These are phyloP conservation scores for Hirtodrosophila trivittata DNA, from an alignment of 2,888 invertebrate genomes.

Conservation along the genomic window DNA sequence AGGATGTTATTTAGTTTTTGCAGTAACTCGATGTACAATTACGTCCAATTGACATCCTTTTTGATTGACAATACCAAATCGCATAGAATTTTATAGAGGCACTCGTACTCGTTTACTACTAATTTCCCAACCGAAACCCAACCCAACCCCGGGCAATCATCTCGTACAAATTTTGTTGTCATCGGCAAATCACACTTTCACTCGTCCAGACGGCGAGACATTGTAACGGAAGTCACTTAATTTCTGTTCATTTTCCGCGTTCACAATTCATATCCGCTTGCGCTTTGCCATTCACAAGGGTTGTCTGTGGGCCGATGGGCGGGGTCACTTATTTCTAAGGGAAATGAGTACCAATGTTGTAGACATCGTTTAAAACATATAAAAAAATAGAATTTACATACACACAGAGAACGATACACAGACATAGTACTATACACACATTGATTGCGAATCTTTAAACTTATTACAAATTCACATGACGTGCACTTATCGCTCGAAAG, in stretches of 20 bases:
- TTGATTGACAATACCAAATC: background rate
- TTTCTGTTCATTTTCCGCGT: conserved; percentile 80
- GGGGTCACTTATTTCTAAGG: conserved; percentile 11
- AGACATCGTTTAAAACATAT: background rate
- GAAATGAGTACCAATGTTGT: conserved; percentile 19
- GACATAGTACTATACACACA: background rate
- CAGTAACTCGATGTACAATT: background rate
- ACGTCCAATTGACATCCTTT: conserved; percentile 1
- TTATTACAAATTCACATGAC: background rate
- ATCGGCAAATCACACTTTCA: conserved; percentile 59
- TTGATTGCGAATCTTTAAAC: too few relatives aligned
- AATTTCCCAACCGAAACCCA: background rate
- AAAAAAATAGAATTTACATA: background rate
- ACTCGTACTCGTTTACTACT: background rate
- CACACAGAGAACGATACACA: background rate
- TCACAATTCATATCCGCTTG: conserved; percentile 80
- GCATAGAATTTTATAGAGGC: background rate
- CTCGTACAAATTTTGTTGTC: conserved; percentile 12
- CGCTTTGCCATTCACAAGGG: conserved; percentile 38
- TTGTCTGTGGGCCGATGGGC: background rate
- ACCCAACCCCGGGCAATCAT: background rate
- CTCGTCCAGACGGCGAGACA: conserved; percentile 82
- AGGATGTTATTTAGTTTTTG: background rate
- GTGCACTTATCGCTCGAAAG: conserved; percentile 1
- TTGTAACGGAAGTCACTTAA: conserved; percentile 83